phyloP scores from a whole-genome alignment of 2,888 invertebrate species.

The Rhagophthalmus giganteus region DNA sequence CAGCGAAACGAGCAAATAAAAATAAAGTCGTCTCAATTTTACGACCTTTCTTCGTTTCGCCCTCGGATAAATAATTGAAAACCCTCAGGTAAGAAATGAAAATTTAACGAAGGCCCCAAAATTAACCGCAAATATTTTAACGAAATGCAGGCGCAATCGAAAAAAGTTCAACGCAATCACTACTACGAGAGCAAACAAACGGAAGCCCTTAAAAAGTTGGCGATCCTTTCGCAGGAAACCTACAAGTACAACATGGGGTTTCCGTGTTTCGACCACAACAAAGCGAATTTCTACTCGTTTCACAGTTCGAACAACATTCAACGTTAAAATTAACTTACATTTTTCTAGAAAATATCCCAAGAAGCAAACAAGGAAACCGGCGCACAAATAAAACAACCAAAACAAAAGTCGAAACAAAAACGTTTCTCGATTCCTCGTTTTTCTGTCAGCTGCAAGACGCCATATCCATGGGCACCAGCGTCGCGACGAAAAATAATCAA shows the following conservation, averaged over 20 bases:
- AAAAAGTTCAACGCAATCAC: no score
- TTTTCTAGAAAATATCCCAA: conserved; percentile 41
- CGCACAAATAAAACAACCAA: conserved; percentile 42
- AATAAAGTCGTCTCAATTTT: neutral
- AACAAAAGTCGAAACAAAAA: conserved; percentile 40
- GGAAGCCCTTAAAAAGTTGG: no score
- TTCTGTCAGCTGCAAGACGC: conserved; percentile 56
- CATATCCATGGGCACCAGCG: conserved; percentile 51
- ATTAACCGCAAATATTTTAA: neutral
- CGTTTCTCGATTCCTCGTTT: conserved; percentile 41
- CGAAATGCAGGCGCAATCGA: neutral
- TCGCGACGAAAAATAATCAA: conserved; percentile 57
- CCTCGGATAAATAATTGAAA: neutral
- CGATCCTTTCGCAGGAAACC: neutral
- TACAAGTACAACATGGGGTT: conserved; percentile 27
- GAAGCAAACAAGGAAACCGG: conserved; percentile 40
- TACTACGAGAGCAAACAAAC: no score
- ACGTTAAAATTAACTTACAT: conserved; percentile 42
- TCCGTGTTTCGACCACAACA: conserved; percentile 30
- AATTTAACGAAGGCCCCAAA: no score
- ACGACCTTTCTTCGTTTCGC: neutral
- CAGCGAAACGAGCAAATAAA: neutral
- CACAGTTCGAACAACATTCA: conserved; percentile 1
- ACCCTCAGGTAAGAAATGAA: neutral
- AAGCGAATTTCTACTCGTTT: conserved; percentile 16